Base-by-base conservation (phyloP, 2,888 invertebrate species). In the Scelioninae gen. 1 region DNA sequence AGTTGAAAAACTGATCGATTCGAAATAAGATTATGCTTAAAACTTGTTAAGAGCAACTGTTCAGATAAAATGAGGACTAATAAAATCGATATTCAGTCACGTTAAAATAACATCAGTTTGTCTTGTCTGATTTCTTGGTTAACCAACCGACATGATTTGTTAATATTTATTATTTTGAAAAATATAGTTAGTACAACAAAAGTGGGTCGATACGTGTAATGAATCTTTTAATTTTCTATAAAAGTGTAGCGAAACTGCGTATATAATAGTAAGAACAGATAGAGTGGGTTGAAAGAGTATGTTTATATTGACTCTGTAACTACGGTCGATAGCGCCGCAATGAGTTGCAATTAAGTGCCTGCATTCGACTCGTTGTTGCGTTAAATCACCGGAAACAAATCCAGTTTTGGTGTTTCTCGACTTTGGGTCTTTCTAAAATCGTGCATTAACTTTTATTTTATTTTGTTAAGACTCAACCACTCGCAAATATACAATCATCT, bases 251-350 rank as follows among this genome's bases (percentile, higher is more conserved):
- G 16, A 43, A 43, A 58, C 49, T 55, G 38, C 43, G 38, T 47
- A 71, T 49, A 60, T 71, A 78, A 65, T 65, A n/a, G n/a, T n/a
- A n/a, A n/a, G n/a, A n/a, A n/a, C n/a, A 51, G 68, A 62, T 38
- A 68, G 53, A 68, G 62, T 32, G 23, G 63, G 13, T 63, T 65
- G 51, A 40, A 65, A 58, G 65, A 71, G 71, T 58, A 55, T 71
- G 78, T 78, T 78, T 71, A 78, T 78, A 71, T 78, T 78, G 78
- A 78, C 71, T 78, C 69, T 78, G 78, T 65, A 65, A 78, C 63
- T 58, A 71, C 65, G 78, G 78, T 78, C 78, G 71, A 78, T 78
- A 78, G 71, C 78, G 45, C 71, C 65, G 78, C 78, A 71, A 78
- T 71, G 65, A 71, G 78, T 71, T 65, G 71, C 71, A 78, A 78